Base-by-base conservation (phyloP, 2,113 vertebrate genomes). In the Scomber scombrus region DNA sequence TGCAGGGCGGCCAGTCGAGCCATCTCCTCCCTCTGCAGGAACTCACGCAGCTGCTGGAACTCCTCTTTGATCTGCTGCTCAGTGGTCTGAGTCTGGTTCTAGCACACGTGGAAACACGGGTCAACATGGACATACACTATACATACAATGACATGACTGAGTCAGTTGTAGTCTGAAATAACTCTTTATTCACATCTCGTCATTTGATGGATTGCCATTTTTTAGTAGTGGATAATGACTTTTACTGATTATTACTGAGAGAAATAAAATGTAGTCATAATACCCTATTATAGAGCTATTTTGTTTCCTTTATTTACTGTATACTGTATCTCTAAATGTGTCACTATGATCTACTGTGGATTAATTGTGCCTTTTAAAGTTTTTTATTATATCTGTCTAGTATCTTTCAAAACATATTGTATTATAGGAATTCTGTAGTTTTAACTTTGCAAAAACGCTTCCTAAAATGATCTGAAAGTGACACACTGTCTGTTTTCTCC, bases 81-180 rank as follows among this genome's bases (percentile, higher is more conserved):
- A 2, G 93, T 93, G 71, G 90, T 86, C 76, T 90, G 86, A 2
- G 76, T 91, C 82, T 96, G 95, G 65, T 79, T 93, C 95, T 96
- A 29, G 19, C 31, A 80, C 14, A 61, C 11, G 11, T 11, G 8
- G 21, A 62, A 50, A 81, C 7, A 23, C 11, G 16, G 16, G 40
- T 65, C 45, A 45, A 6, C 9, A 16, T 1, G 5, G n/a, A 49
- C 49, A 69, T 18, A 61, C 1, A 49, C 15, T 2, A 2, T 57
- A n/a, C 26, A 45, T 3, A 19, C 0, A 45, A 29, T 45, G 16
- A 40, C 34, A 40, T 2, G 8, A 50, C 45, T 11, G 6, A 51
- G 29, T 5, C 7, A 10, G 8, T 6, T 58, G 13, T 16, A 51
- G 15, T 31, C 40, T 58, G 34, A 9, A 34, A 34, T 4, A 34